These are phyloP conservation scores for Ceyx melanurus DNA, from an alignment of 2,113 vertebrate genomes.

Conservation along the genomic window DNA sequence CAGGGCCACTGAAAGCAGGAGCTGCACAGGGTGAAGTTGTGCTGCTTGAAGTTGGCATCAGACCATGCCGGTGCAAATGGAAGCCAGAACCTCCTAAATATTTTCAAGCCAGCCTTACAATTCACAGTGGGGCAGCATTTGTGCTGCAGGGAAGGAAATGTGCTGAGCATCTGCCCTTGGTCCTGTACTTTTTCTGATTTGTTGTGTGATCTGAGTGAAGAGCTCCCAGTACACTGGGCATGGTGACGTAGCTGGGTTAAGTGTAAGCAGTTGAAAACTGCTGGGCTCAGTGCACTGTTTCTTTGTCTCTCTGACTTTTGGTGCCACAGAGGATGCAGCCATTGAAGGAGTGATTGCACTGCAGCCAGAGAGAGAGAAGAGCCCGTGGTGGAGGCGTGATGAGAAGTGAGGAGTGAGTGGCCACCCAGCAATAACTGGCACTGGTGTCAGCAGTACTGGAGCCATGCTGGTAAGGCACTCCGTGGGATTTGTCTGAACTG, in stretches of 20 bases:
- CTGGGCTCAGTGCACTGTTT: not conserved
- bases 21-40: not conserved
- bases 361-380: not conserved
- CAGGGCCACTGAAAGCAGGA: not conserved
- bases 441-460: not conserved
- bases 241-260: accelerated
- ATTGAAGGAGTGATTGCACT: not conserved
- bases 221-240: not conserved
- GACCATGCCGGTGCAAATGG: not conserved
- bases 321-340: not conserved
- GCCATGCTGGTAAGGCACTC: not conserved
- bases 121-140: not conserved
- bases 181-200: not conserved
- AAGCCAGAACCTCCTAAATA: not conserved
- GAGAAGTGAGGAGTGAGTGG: not conserved
- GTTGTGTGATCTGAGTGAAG: not conserved
- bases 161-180: not conserved
- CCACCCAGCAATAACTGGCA: not conserved
- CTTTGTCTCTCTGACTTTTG: not conserved
- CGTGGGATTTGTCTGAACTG: not conserved
- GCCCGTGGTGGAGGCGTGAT: not conserved
- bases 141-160: not conserved
- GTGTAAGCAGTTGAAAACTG: not conserved
- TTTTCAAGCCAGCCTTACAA: not conserved
- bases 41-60: not conserved